Conservation (phyloP, 2,113 vertebrate species). For the Hystrix brachyura region DNA sequence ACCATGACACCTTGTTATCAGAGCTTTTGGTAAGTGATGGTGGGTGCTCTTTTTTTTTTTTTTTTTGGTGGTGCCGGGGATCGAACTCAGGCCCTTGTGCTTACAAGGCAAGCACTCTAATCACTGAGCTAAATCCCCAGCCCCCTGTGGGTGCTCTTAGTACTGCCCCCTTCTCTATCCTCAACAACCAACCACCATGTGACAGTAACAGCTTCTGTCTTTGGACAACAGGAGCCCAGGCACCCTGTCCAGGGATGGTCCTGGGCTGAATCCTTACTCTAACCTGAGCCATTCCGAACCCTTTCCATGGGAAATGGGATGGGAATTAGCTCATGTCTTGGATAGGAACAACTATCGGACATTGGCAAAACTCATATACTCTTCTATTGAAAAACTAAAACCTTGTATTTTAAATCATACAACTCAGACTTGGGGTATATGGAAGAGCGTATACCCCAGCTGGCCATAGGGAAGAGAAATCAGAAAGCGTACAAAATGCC, state of each 20-base stretch:
- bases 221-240: background rate
- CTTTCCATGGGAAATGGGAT: background rate
- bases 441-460: background rate
- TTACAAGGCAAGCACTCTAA: too few relatives aligned
- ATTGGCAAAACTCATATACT: background rate
- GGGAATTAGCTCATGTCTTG: background rate
- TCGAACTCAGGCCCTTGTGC: too few relatives aligned
- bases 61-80: too few relatives aligned
- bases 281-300: background rate
- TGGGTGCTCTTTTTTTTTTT: background rate
- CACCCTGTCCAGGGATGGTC: background rate
- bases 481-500: background rate
- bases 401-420: background rate
- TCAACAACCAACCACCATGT: background rate
- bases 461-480: background rate
- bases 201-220: background rate
- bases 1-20: background rate
- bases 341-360: background rate
- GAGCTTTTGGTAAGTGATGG: background rate
- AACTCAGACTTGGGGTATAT: background rate
- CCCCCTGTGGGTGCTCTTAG: background rate
- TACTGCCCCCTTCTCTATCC: background rate
- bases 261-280: background rate
- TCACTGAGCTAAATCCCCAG: too few relatives aligned
- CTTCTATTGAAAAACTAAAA: background rate